Evolutionary conservation across 2,113 vertebrate genomes (phyloP).

Genomic region (Ictalurus punctatus): DNA sequence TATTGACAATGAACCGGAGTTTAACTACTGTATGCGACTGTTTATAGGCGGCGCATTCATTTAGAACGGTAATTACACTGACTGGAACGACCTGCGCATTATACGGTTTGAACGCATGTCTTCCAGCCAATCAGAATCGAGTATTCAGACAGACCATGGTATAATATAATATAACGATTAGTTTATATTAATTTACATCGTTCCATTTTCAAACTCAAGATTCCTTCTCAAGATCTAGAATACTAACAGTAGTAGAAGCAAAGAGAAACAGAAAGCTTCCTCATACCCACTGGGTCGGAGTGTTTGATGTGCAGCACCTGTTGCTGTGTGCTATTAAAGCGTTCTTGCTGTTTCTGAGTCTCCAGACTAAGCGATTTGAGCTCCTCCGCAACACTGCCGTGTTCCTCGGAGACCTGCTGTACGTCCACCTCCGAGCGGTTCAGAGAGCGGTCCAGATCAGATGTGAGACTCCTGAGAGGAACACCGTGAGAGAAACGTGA

Average conservation of each 20-base stretch:
- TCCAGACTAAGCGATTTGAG: constrained; percentile 73
- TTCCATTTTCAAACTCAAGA: not conserved
- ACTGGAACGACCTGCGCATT: too few species aligned
- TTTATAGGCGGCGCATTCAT: too few species aligned
- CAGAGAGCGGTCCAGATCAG: constrained; percentile 79
- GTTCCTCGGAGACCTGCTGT: constrained; percentile 65
- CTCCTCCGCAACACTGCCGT: constrained; percentile 68
- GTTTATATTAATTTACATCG: not conserved
- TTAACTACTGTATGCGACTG: too few species aligned
- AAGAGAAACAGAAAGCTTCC: not conserved
- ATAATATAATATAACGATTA: not conserved
- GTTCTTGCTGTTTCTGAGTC: constrained; percentile 73
- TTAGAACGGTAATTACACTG: too few species aligned
- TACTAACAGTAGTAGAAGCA: not conserved
- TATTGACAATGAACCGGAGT: too few species aligned
- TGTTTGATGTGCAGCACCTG: constrained; percentile 88
- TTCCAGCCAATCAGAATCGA: too few species aligned
- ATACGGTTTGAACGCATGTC: too few species aligned
- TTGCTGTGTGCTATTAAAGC: constrained; percentile 76
- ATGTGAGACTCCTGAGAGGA: constrained; percentile 75
- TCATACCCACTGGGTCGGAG: constrained; percentile 86
- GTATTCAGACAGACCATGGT: too few species aligned
- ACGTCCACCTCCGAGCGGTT: constrained; percentile 74
- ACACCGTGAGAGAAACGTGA: not conserved
- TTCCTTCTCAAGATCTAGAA: not conserved